Percentiles rank a stretch among this genome's conserved stretches.
Conservation (phyloP, 2,113 vertebrate species). For the Jacana jacana region DNA sequence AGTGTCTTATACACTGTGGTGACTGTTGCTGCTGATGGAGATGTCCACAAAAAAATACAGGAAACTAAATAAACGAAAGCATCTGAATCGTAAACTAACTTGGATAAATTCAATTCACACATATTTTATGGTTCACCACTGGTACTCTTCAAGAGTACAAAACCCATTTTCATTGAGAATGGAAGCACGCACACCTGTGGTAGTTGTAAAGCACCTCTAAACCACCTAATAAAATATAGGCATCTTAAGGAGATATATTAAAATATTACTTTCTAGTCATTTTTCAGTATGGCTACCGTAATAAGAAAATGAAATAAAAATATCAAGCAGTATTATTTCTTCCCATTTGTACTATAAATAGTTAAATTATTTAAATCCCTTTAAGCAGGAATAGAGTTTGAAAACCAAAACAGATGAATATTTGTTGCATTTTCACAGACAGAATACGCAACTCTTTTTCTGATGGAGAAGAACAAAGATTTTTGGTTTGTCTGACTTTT, state of each 20-base stretch:
- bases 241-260: neutral
- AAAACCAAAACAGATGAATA: neutral
- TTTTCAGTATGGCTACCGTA: neutral
- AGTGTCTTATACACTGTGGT: neutral
- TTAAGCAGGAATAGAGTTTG: neutral
- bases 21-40: constrained; percentile 11
- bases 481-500: neutral
- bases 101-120: constrained; percentile 21
- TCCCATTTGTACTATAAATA: neutral
- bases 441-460: neutral
- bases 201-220: neutral
- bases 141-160: neutral
- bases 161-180: neutral
- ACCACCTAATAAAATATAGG: neutral
- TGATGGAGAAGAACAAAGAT: neutral
- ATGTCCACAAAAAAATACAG: neutral
- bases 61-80: constrained; percentile 25
- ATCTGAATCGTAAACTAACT: neutral
- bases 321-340: neutral
- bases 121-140: neutral
- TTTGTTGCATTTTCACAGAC: neutral
- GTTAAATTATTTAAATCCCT: neutral
- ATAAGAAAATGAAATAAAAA: neutral
- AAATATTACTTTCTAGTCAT: neutral
- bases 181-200: neutral